Base-by-base conservation (phyloP, 2,888 invertebrate species). In the Odontothrips loti region DNA sequence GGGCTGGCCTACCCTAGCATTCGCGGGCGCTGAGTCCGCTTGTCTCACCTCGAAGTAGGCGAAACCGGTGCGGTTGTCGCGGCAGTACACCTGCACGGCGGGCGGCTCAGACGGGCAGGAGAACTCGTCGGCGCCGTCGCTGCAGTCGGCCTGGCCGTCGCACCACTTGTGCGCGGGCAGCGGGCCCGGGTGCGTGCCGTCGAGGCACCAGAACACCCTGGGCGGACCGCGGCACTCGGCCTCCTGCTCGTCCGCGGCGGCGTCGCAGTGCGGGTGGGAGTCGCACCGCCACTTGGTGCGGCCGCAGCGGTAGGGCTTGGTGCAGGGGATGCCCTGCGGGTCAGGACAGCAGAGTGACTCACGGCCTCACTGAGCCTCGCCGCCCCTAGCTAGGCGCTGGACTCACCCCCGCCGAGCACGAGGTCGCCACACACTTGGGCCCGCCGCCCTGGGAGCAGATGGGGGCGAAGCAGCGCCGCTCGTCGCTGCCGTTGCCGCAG, bases 401-500 rank as follows among this genome's bases (percentile, higher is more conserved):
- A 43, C 34, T 43, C 34, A 43, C 34, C 34, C 34, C 34, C 58
- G n/a, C 68, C 27, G 68, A 27, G 68, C 68, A 75, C 68, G n/a
- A 23, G 68, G 68, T 75, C 27, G 68, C 68, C 68, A 75, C 68
- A 27, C 68, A 75, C 23, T 75, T 27, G 23, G 23, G 23, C 11
- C 68, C 68, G 23, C 68, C 68, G 68, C 68, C 68, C 23, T n/a
- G 23, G 11, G 68, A n/a, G 68, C 68, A 75, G 23, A 75, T 27
- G 68, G 68, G 68, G 27, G 68, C 93, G 83, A 91, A 90, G 88
- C 96, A 97, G 83, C 92, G 92, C 83, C 91, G 91, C 88, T 97
- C 96, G 86, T 96, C 96, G 79, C 94, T 94, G 84, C 94, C 94
- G 89, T 96, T 96, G 11, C 96, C 96, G 86, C 96, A 96, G 29